Conservation (phyloP, 2,113 vertebrate species). For the Sinocyclocheilus rhinocerous region DNA sequence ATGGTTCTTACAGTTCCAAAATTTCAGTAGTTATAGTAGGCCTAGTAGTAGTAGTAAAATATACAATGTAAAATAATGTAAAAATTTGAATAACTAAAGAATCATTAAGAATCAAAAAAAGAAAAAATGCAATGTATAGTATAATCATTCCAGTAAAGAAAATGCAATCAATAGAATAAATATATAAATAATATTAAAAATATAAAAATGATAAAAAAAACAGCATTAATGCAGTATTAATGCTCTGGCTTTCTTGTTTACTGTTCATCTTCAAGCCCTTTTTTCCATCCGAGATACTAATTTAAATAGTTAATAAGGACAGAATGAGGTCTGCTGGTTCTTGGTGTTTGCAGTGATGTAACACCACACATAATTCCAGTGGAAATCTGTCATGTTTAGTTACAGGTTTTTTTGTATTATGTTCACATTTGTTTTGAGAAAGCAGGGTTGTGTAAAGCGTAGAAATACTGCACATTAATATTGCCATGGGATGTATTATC, state of each 20-base stretch:
- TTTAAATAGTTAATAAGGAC: background rate
- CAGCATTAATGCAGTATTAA: background rate
- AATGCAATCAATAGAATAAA: background rate
- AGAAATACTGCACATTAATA: background rate
- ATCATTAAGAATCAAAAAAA: no score
- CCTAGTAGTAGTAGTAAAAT: no score
- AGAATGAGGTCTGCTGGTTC: background rate
- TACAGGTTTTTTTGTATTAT: background rate
- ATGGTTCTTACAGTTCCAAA: background rate
- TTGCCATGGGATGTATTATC: background rate
- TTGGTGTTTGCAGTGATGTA: background rate
- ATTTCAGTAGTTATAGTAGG: background rate
- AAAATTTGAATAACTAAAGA: no score
- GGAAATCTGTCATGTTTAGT: no score
- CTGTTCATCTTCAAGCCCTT: background rate
- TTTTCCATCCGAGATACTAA: background rate
- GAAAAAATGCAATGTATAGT: no score
- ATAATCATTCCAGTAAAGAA: background rate
- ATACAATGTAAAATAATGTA: no score
- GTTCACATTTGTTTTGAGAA: background rate
- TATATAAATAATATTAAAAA: background rate
- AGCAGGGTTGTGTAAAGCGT: background rate
- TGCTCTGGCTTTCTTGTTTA: background rate
- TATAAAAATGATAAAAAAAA: background rate
- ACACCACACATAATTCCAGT: no score